Evolutionary conservation across 2,888 invertebrate species (phyloP).

Genomic region (Lysandra coridon): DNA sequence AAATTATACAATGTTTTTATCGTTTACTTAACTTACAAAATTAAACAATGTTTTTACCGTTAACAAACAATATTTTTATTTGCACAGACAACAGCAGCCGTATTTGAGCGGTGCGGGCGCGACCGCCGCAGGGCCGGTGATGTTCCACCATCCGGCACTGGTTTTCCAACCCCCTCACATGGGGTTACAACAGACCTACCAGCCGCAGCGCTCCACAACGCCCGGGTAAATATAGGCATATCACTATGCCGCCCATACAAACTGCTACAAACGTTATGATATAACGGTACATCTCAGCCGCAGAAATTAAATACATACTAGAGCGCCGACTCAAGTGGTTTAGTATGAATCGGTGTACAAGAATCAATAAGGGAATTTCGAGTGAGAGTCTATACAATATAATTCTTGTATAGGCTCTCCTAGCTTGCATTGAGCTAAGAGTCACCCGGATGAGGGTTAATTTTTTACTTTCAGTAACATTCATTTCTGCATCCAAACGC

Average conservation of each 20-base stretch:
- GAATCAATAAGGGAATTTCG: neutral
- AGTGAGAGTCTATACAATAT: neutral
- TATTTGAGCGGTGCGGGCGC: constrained; percentile 61
- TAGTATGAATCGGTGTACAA: neutral
- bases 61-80: constrained; percentile 34
- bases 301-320: neutral
- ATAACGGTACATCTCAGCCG: neutral
- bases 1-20: constrained; percentile 31
- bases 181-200: constrained; percentile 63
- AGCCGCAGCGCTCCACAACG: constrained; percentile 63
- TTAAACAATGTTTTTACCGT: constrained; percentile 30
- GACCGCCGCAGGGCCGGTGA: constrained; percentile 60
- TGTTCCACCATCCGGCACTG: constrained; percentile 60
- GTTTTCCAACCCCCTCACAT: constrained; percentile 66
- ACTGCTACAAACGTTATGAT: neutral
- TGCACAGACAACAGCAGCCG: constrained; percentile 64
- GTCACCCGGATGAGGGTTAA: neutral
- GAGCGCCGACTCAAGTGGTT: neutral
- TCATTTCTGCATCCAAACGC: neutral
- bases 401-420: neutral
- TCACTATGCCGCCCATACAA: neutral
- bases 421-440: too few species aligned
- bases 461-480: neutral
- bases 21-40: neutral
- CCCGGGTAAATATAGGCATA: constrained; percentile 55